Percentiles rank a stretch among this genome's conserved stretches.
Evolutionary conservation across 2,888 invertebrate species (phyloP).

Genomic region (Asteroscopus sphinx): DNA sequence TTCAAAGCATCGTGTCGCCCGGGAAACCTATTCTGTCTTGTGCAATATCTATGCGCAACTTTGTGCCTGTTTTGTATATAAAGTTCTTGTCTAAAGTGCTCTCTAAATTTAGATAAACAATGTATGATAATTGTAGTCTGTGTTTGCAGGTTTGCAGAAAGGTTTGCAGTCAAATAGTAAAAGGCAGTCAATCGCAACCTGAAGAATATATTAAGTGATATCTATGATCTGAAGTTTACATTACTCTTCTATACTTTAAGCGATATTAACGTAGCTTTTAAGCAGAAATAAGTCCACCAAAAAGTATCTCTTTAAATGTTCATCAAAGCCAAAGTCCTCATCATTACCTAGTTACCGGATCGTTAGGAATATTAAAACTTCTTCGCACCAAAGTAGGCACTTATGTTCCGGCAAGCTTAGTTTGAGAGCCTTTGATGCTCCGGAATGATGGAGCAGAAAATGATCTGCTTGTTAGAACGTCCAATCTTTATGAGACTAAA

Average conservation of each 20-base stretch:
- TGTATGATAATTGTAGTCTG: too few relatives aligned
- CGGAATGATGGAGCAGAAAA: constrained; percentile 73
- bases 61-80: constrained; percentile 34
- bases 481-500: constrained; percentile 68
- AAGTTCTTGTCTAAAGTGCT: constrained; percentile 14
- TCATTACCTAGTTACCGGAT: constrained; percentile 25
- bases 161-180: too few relatives aligned
- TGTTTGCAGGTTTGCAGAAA: too few relatives aligned
- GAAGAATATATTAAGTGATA: too few relatives aligned
- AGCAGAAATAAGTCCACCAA: neutral
- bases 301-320: constrained; percentile 11
- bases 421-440: constrained; percentile 72
- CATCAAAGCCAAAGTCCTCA: constrained; percentile 13
- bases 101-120: neutral
- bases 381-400: constrained; percentile 62
- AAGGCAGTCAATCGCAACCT: too few relatives aligned
- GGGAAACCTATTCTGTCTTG: constrained; percentile 29
- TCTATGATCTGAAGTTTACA: too few relatives aligned
- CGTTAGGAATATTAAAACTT: constrained; percentile 58
- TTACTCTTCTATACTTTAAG: neutral
- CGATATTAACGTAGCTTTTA: neutral
- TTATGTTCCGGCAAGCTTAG: constrained; percentile 66
- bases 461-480: constrained; percentile 67
- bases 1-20: constrained; percentile 15
- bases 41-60: constrained; percentile 26